These are phyloP conservation scores for Chironomus striatipennis DNA, from an alignment of 1,140 invertebrate species.

Conservation along the genomic window DNA sequence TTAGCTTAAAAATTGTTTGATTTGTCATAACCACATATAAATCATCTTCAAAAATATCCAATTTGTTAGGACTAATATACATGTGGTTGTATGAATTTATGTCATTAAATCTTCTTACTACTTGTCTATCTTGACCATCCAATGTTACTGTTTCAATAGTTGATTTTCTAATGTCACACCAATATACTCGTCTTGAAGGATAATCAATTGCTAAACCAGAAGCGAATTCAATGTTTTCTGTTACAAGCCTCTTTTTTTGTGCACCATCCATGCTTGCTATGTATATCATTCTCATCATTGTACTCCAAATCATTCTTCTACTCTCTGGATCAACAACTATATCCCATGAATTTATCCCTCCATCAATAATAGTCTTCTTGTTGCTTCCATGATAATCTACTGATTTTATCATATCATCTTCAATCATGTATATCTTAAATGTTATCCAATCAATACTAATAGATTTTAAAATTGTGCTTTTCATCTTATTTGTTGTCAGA, in stretches of 20 bases:
- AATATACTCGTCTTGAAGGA: slow-evolving; percentile 58
- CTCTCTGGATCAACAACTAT: slow-evolving; percentile 58
- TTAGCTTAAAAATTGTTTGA: slow-evolving; percentile 54
- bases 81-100: slow-evolving; percentile 25
- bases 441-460: slow-evolving; percentile 71
- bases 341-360: slow-evolving; percentile 44
- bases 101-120: slow-evolving; percentile 45
- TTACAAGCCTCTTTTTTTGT: slow-evolving; percentile 46
- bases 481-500: background rate
- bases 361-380: slow-evolving; percentile 48
- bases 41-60: slow-evolving; percentile 67
- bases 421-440: slow-evolving; percentile 64
- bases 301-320: slow-evolving; percentile 40
- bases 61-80: slow-evolving; percentile 51
- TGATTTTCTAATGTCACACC: slow-evolving; percentile 60
- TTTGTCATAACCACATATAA: slow-evolving; percentile 58
- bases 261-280: slow-evolving; percentile 57
- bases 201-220: slow-evolving; percentile 61
- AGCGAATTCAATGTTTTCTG: slow-evolving; percentile 52
- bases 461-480: slow-evolving; percentile 40
- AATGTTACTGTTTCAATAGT: slow-evolving; percentile 57
- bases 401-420: slow-evolving; percentile 51
- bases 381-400: slow-evolving; percentile 48
- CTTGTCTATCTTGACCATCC: slow-evolving; percentile 54
- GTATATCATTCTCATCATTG: slow-evolving; percentile 48